phyloP scores from a whole-genome alignment of 2,113 vertebrate species.

The Cinclus mexicanus region DNA sequence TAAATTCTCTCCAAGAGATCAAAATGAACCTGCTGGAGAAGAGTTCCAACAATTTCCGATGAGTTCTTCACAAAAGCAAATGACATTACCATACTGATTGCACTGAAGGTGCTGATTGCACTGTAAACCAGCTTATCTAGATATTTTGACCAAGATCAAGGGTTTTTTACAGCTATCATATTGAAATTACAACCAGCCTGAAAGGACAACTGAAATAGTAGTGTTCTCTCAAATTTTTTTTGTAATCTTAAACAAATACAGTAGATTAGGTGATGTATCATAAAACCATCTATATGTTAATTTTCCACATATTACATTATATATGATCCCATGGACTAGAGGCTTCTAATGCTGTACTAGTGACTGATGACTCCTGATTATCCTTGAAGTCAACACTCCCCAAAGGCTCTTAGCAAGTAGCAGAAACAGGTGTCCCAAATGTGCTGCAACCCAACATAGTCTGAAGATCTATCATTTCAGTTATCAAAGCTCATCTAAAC shows the following conservation, averaged over 20 bases:
- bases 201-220: background rate
- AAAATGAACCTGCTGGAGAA: background rate
- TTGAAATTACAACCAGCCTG: background rate
- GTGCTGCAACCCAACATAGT: background rate
- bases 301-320: background rate
- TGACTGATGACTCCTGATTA: background rate
- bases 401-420: background rate
- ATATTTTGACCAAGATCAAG: background rate
- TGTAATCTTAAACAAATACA: background rate
- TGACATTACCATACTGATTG: background rate
- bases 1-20: background rate
- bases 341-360: background rate
- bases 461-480: background rate
- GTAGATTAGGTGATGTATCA: background rate
- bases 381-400: background rate
- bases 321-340: background rate
- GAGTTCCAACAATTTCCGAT: background rate
- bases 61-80: background rate
- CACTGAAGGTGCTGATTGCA: background rate
- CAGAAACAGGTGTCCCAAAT: background rate
- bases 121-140: background rate
- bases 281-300: background rate
- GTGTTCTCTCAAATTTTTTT: background rate
- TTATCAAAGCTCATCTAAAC: background rate
- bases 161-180: background rate